A percentile compares a stretch with the other conserved stretches of the same genome.
These are phyloP conservation scores for Euwallacea similis DNA, from an alignment of 1,140 invertebrate genomes.

Conservation along the genomic window DNA sequence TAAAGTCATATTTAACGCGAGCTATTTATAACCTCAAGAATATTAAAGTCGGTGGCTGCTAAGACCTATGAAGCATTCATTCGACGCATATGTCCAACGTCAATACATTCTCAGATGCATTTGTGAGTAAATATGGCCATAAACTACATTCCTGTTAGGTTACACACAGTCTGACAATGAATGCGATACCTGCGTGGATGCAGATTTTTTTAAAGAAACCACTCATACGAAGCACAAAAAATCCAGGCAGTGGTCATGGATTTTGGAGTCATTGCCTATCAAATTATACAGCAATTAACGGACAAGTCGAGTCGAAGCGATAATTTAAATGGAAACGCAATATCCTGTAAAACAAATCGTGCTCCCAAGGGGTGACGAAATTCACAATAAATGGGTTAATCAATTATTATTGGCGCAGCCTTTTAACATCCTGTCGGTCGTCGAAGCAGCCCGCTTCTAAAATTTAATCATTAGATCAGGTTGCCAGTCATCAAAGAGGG, in stretches of 20 bases:
- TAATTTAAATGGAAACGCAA: conserved; percentile 3
- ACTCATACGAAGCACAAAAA: no score
- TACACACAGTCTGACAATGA: no score
- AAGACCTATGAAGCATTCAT: no score
- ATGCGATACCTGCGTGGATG: no score
- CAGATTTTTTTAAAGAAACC: no score
- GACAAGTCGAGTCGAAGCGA: not conserved
- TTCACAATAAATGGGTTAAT: not conserved
- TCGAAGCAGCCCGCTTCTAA: no score
- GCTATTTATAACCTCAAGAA: no score
- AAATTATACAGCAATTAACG: conserved; percentile 1
- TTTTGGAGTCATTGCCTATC: not conserved
- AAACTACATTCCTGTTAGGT: no score
- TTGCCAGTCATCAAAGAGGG: not conserved
- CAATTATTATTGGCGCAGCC: not conserved
- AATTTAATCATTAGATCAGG: no score
- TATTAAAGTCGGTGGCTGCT: no score
- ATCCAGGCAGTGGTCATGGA: no score
- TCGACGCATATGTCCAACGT: not conserved
- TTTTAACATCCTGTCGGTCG: not conserved
- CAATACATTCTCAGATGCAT: not conserved
- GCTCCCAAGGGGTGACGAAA: not conserved
- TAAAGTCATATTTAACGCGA: no score
- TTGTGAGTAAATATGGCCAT: not conserved
- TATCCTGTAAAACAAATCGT: not conserved